These are phyloP conservation scores for Diorhabda carinulata DNA, from an alignment of 1,140 invertebrate genomes.

Conservation along the genomic window DNA sequence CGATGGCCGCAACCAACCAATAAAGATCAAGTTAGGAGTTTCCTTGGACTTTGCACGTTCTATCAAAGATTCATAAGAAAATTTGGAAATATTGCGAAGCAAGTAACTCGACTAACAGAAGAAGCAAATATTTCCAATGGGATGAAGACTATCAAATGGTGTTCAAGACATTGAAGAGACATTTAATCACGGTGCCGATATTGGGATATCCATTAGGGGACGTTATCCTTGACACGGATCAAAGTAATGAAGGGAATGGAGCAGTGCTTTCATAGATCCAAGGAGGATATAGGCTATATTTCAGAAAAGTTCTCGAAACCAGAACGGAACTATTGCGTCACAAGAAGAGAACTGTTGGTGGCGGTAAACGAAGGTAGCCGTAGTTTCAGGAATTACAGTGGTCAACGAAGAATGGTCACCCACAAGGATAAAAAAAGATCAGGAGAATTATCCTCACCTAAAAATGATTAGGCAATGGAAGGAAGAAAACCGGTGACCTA, in stretches of 20 bases:
- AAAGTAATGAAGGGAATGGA: conserved; percentile 11
- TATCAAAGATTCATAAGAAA: too few species aligned
- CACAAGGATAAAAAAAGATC: too few species aligned
- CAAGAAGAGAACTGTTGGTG: conserved; percentile 32
- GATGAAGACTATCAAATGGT: conserved; percentile 7
- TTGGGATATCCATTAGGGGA: too few species aligned
- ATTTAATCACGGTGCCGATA: too few species aligned
- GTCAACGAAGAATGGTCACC: too few species aligned
- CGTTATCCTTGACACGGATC: conserved; percentile 28
- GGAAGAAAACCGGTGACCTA: too few species aligned
- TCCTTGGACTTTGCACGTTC: too few species aligned
- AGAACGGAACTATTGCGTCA: conserved; percentile 32
- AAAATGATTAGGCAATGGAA: too few species aligned
- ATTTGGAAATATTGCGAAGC: background rate
- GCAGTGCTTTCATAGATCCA: conserved; percentile 28
- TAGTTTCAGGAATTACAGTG: too few species aligned
- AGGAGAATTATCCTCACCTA: too few species aligned
- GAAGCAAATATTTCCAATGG: conserved; percentile 31
- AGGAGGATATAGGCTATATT: conserved; percentile 13
- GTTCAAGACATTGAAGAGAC: conserved; percentile 1
- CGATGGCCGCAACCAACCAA: too few species aligned
- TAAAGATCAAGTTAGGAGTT: too few species aligned
- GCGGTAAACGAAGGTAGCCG: conserved; percentile 13
- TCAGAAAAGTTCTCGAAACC: conserved; percentile 25
- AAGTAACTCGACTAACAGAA: conserved; percentile 24